Evolutionary conservation across 2,797 vertebrate genomes (phyloP), one percentile per base, ranked within the genome.

Genomic region (Peromyscus eremicus): DNA sequence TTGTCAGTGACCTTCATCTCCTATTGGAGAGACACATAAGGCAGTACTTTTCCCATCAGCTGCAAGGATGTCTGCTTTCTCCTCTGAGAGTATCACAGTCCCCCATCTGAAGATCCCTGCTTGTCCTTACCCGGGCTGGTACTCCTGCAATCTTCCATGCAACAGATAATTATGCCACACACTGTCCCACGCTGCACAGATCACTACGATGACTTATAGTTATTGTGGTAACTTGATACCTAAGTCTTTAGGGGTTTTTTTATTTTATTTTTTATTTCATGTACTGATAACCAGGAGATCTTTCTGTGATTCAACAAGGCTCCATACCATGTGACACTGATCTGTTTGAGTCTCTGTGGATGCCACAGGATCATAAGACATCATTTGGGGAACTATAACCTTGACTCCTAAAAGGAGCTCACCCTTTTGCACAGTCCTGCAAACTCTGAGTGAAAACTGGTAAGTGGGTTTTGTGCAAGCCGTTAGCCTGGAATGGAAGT

Each of bases 331-430:
- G 12, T 17, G 62, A 43, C 14, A 17, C 14, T 40, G 27, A n/a
- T 14, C 43, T 37, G 86, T 92, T 75, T 34, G 21, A 66, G 34
- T 29, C 27, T 80, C 89, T 89, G 70, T 7, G 2, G 34, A 32
- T n/a, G 27, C 29, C n/a, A 37, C 43, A 29, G 23, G 40, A 79
- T 29, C 92, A 57, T 75, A 77, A 94, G 71, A 79, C 23, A 73
- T 32, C 13, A 68, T 62, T 81, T 88, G 93, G 46, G 92, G 25
- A 92, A 85, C 77, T 93, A 1, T 21, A 88, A 43, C 37, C 91
- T n/a, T 62, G 13, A 49, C 9, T 89, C 34, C 68, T 77, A 46
- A 93, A 87, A 91, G 71, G 46, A 68, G 25, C 14, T 89, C 55
- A n/a, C 10, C 13, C 13, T 95, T 95, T 91, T 86, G 68, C 71